These are phyloP conservation scores for Phrynocephalus forsythii DNA, from an alignment of 2,797 vertebrate species.

Conservation along the genomic window DNA sequence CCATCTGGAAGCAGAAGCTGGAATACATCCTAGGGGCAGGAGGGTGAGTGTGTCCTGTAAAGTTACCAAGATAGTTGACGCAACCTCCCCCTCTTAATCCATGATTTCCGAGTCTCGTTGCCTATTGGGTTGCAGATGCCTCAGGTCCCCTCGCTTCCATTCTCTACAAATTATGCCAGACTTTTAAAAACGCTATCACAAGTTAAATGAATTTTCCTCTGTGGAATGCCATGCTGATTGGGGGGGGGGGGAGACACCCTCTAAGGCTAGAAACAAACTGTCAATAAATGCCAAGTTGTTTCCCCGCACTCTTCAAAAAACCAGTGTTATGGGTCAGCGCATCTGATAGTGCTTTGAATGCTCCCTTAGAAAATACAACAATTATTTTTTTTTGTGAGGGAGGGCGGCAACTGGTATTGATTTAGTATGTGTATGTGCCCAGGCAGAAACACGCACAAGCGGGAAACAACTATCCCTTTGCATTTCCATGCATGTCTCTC, in stretches of 20 bases:
- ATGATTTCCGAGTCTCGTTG: too few relatives aligned
- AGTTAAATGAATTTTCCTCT: neutral
- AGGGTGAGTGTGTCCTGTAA: too few relatives aligned
- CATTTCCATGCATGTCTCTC: constrained; percentile 83
- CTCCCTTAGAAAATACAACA: constrained; percentile 86
- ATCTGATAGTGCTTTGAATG: constrained; percentile 76
- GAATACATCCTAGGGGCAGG: too few relatives aligned
- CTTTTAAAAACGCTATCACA: neutral
- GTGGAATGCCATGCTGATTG: too few relatives aligned
- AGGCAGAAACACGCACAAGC: neutral
- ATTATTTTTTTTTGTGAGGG: constrained; percentile 82
- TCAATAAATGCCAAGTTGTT: constrained; percentile 52
- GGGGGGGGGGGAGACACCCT: constrained; percentile 9
- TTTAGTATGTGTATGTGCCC: constrained; percentile 60
- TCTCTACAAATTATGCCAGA: neutral
- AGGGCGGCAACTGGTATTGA: constrained; percentile 85
- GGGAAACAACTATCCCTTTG: constrained; percentile 53
- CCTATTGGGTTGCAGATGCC: too few relatives aligned
- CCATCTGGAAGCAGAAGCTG: too few relatives aligned
- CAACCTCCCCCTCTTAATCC: too few relatives aligned
- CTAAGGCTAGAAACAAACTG: constrained; percentile 66
- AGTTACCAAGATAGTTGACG: too few relatives aligned
- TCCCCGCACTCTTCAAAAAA: constrained; percentile 68
- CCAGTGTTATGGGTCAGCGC: constrained; percentile 77
- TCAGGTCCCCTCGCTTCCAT: neutral